Base-by-base conservation (phyloP, 2,797 vertebrate species). In the Pseudocheirus occidentalis region DNA sequence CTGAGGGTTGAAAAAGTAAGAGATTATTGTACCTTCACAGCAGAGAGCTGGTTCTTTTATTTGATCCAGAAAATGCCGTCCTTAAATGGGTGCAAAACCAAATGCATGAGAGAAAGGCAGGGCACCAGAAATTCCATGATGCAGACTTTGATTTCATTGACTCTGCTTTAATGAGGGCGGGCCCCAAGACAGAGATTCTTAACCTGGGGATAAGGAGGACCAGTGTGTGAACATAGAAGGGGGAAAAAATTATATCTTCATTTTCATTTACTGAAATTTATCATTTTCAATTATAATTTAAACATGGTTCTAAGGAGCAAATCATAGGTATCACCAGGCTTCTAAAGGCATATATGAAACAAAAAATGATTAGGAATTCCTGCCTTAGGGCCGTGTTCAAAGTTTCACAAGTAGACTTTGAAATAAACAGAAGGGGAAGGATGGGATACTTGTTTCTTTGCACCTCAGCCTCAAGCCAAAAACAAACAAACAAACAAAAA, bases 1-100 rank as follows among this genome's bases (percentile, higher is more conserved):
- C 99, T 99, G 97, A 57, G 66, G 0, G 31, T 0, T 10, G 18
- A 93, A n/a, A 62, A 5, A 40, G 34, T 73, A 29, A 94, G 5
- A 18, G 40, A 5, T 1, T 1, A 55, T 95, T 31, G 90, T 31
- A 1, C 5, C 0, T 24, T 52, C 58, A 81, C 3, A 29, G 9
- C 1, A n/a, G 53, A 18, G 40, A 16, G 1, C 0, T 0, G 0
- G 66, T 55, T 59, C 46, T 55, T 81, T 24, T 46, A 24, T 34
- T n/a, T 66, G 13, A 66, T 7, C 34, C 0, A 91, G 62, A 40
- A 81, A 24, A 16, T 3, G 10, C 50, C 87, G 46, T 90, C 59
- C 91, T 27, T 52, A 50, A 21, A 92, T n/a, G 5, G 21, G 90
- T 46, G 14, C 9, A 92, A 46, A 56, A 56, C 0, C 50, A 54